phyloP scores from a whole-genome alignment of 2,797 vertebrate species.

The Acrossocheilus fasciatus region DNA sequence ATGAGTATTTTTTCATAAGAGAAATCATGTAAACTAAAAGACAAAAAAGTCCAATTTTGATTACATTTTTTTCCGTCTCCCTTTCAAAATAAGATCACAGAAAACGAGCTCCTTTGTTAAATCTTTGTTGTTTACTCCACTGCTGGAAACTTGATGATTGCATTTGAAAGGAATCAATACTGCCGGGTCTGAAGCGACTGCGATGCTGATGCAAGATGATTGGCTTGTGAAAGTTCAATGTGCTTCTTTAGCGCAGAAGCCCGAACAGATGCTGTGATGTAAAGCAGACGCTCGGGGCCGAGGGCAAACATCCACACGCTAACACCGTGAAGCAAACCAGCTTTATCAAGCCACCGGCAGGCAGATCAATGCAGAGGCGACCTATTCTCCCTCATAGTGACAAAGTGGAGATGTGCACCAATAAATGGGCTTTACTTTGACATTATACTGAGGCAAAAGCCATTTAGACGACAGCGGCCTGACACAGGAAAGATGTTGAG shows the following conservation, averaged over 20 bases:
- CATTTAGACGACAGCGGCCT: slow-evolving; percentile 55
- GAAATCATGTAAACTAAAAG: not conserved
- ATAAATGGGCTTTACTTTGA: slow-evolving; percentile 42
- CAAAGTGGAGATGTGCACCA: slow-evolving; percentile 60
- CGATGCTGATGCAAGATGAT: slow-evolving; percentile 71
- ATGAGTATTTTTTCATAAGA: not conserved
- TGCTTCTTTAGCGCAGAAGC: slow-evolving; percentile 11
- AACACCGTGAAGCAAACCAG: slow-evolving; percentile 38
- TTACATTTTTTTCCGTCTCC: not conserved
- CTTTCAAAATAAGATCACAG: not conserved
- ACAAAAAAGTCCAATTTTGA: not conserved
- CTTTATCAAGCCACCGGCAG: slow-evolving; percentile 36
- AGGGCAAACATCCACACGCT: slow-evolving; percentile 49
- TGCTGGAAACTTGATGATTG: slow-evolving; percentile 73
- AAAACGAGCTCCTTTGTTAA: slow-evolving; percentile 67
- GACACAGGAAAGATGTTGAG: slow-evolving; percentile 65
- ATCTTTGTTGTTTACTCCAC: slow-evolving; percentile 75
- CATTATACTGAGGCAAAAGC: slow-evolving; percentile 42
- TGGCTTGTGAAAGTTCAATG: slow-evolving; percentile 26
- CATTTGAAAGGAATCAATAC: slow-evolving; percentile 80
- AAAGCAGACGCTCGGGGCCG: slow-evolving; percentile 53
- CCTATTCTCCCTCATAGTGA: slow-evolving; percentile 33
- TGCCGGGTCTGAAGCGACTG: slow-evolving; percentile 74
- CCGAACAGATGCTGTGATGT: slow-evolving; percentile 58
- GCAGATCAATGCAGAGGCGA: slow-evolving; percentile 64